phyloP scores from a whole-genome alignment of 2,797 vertebrate genomes.

The Oceanodroma leucorhoa region DNA sequence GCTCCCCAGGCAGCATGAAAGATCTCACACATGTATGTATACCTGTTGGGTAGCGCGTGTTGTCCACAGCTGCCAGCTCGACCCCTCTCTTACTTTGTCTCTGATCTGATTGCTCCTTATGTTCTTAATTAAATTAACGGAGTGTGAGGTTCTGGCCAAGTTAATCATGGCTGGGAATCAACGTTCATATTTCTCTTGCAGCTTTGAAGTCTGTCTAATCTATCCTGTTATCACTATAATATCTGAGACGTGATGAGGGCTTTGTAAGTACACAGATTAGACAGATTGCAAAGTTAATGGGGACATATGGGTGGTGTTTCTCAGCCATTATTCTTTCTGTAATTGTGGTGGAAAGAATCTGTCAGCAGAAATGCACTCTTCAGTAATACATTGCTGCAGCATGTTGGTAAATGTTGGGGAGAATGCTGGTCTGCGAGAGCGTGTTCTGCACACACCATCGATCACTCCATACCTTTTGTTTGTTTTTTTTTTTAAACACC shows the following conservation, averaged over 20 bases:
- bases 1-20: background rate
- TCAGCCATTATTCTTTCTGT: slow-evolving; percentile 51
- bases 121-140: slow-evolving; percentile 42
- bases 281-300: slow-evolving; percentile 60
- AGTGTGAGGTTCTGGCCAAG: slow-evolving; percentile 32
- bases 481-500: background rate
- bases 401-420: background rate
- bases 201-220: slow-evolving; percentile 52
- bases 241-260: slow-evolving; percentile 33
- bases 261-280: slow-evolving; percentile 44
- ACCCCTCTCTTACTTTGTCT: background rate
- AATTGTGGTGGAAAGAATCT: slow-evolving; percentile 64
- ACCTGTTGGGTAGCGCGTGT: background rate
- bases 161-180: slow-evolving; percentile 27
- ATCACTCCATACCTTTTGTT: background rate
- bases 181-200: background rate
- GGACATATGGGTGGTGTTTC: slow-evolving; percentile 58
- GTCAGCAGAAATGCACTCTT: slow-evolving; percentile 55
- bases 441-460: background rate
- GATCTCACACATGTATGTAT: background rate
- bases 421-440: background rate
- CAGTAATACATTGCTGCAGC: slow-evolving; percentile 37
- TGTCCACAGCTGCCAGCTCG: background rate
- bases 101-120: slow-evolving; percentile 2
- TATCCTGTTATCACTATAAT: slow-evolving; percentile 12